Evolutionary conservation across 2,888 invertebrate genomes (phyloP), one percentile per base, ranked within the genome.

Genomic region (Catocala sponsa): DNA sequence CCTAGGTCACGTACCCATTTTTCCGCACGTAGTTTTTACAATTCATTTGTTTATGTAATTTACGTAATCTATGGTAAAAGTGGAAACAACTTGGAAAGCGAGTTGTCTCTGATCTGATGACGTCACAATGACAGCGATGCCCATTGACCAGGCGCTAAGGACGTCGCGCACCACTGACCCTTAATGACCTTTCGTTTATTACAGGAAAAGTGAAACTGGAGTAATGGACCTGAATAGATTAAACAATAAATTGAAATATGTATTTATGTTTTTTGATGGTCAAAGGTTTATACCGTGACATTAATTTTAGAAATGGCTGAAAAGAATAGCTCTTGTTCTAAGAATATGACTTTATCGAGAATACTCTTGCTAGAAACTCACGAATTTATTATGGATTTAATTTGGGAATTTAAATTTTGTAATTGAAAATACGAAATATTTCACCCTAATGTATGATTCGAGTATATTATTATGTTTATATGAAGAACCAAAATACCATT

Each of bases 1-100:
- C 10, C 9, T 58, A 46, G 12, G 46, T 47, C 9, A 13, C 4
- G 11, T 1, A 12, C 13, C 35, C 35, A 48, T 11, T 15, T 59
- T 41, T 52, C 48, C 49, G 59, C 68, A 59, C 55, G 65, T 64
- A 55, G 7, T 48, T 43, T 51, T 50, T 25, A 25, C 25, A 56
- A 55, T 56, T 56, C 12, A 59, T 52, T 63, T 47, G 25, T 56
- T 59, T 67, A 58, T 53, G 42, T 67, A 25, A 60, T 68, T 72
- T 64, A 72, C 63, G 67, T 68, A 70, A 74, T 65, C 59, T 51
- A 43, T 42, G 61, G 60, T 69, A 61, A 72, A 72, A 75, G 65
- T 75, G 54, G 41, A 68, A 69, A 63, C 63, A 56, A 48, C 43
- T 55, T 60, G 63, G 61, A 72, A 72, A 68, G 65, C 55, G 58